Evolutionary conservation across 2,888 invertebrate genomes (phyloP).

Genomic region (Brachyptera risi): DNA sequence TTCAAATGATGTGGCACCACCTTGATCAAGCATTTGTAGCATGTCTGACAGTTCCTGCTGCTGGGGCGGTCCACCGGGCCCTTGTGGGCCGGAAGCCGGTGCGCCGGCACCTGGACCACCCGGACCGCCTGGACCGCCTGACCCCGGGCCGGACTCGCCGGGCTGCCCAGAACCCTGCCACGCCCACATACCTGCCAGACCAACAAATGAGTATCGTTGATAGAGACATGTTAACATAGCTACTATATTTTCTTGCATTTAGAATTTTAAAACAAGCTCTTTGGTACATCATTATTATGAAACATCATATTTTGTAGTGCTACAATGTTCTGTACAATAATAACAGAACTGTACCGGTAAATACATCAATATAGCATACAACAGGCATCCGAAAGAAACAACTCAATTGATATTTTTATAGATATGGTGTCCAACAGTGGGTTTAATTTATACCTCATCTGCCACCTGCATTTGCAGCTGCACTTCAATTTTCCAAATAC

Average conservation of each 20-base stretch:
- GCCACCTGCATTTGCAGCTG: too few species aligned
- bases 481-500: too few species aligned
- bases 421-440: too few species aligned
- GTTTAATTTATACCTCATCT: too few species aligned
- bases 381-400: too few species aligned
- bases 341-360: too few species aligned
- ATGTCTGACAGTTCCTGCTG: conserved; percentile 85
- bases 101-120: conserved; percentile 43
- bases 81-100: conserved; percentile 45
- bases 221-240: not conserved
- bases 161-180: conserved; percentile 59
- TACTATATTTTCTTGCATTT: not conserved
- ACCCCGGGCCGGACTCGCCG: conserved; percentile 48
- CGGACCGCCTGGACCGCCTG: conserved; percentile 37
- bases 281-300: too few species aligned
- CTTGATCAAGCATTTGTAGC: conserved; percentile 88
- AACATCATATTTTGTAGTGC: too few species aligned
- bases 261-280: not conserved
- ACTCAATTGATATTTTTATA: too few species aligned
- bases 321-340: too few species aligned
- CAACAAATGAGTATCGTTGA: not conserved
- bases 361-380: too few species aligned
- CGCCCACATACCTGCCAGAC: conserved; percentile 66
- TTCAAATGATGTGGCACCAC: conserved; percentile 73
- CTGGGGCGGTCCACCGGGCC: conserved; percentile 45